phyloP scores from a whole-genome alignment of 2,113 vertebrate species.

The Drymodes brunneopygia region DNA sequence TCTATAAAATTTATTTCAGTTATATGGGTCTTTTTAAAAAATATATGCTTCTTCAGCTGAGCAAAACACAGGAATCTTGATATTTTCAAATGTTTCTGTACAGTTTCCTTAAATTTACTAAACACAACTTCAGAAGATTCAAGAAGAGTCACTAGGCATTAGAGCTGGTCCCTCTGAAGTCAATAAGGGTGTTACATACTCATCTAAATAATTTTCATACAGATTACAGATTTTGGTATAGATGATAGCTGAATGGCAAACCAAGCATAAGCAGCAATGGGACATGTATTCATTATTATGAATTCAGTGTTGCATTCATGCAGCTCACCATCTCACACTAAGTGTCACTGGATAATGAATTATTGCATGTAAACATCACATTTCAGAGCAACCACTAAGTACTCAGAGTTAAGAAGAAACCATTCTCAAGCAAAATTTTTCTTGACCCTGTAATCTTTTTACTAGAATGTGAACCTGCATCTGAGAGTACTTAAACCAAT shows the following conservation, averaged over 20 bases:
- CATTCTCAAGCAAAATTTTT: not conserved
- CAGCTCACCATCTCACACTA: not conserved
- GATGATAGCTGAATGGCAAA: not conserved
- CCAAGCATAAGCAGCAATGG: not conserved
- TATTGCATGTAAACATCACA: not conserved
- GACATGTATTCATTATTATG: not conserved
- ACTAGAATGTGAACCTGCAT: not conserved
- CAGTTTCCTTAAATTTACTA: not conserved
- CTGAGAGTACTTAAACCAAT: not conserved
- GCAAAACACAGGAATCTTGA: not conserved
- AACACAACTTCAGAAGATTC: not conserved
- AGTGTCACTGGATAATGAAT: not conserved
- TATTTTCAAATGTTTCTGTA: not conserved
- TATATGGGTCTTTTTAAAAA: not conserved
- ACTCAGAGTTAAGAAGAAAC: not conserved
- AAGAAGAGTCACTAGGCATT: not conserved
- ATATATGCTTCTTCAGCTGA: not conserved
- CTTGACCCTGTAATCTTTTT: not conserved
- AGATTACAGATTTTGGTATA: not conserved
- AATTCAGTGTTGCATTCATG: not conserved
- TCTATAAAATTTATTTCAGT: not conserved
- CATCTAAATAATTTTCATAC: not conserved
- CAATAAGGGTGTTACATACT: not conserved
- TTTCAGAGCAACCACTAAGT: not conserved
- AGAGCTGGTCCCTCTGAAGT: not conserved